phyloP scores from a whole-genome alignment of 2,113 vertebrate species.

The Chelonoidis abingdonii region DNA sequence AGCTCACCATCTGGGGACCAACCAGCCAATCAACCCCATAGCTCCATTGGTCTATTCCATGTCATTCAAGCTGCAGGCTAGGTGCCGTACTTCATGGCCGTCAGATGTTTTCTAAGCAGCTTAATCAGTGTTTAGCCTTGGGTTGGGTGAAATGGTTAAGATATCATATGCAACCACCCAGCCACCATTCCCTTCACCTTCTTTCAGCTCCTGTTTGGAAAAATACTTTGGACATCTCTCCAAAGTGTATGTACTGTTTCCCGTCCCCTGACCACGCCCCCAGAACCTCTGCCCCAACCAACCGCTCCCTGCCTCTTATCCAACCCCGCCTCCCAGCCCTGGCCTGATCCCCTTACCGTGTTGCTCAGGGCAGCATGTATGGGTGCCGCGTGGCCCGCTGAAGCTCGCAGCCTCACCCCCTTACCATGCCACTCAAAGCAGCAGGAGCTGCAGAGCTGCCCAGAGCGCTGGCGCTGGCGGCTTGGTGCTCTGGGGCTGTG shows the following conservation, averaged over 20 bases:
- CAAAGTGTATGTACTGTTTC: background rate
- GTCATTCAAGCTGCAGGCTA: background rate
- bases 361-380: too few relatives aligned
- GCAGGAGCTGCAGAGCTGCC: too few relatives aligned
- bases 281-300: too few relatives aligned
- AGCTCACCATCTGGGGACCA: background rate
- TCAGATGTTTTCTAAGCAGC: background rate
- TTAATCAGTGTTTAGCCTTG: background rate
- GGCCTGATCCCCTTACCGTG: too few relatives aligned
- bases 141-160: background rate
- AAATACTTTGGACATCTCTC: background rate
- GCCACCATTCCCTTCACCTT: background rate
- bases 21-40: background rate
- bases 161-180: background rate
- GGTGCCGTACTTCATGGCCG: background rate
- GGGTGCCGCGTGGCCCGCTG: too few relatives aligned
- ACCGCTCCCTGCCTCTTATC: too few relatives aligned
- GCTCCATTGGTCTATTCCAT: background rate
- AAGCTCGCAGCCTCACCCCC: too few relatives aligned
- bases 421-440: too few relatives aligned
- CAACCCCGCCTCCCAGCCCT: too few relatives aligned
- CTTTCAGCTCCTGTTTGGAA: background rate
- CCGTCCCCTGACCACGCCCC: too few relatives aligned
- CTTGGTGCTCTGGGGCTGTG: too few relatives aligned
- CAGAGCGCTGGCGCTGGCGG: too few relatives aligned